Conservation (phyloP, 2,113 vertebrate genomes). For the Menura novaehollandiae region DNA sequence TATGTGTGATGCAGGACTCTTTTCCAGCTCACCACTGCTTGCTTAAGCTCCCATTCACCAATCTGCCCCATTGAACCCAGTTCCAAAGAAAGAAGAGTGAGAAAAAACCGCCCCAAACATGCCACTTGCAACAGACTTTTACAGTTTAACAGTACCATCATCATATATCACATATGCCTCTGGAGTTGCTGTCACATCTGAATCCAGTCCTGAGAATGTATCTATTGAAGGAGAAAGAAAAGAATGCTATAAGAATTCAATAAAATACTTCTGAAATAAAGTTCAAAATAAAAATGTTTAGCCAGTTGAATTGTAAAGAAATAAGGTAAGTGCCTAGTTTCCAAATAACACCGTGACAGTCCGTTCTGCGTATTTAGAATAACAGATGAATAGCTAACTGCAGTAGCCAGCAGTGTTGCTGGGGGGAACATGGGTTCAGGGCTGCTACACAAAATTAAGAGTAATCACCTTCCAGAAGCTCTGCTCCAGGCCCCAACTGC, state of each 20-base stretch:
- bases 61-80: not conserved
- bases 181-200: conserved; percentile 71
- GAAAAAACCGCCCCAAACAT: not conserved
- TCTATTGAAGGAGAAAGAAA: conserved; percentile 74
- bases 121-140: not conserved
- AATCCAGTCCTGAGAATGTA: conserved; percentile 82
- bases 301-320: not conserved
- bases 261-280: not conserved
- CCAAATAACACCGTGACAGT: not conserved
- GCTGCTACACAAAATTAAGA: not conserved
- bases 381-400: not conserved
- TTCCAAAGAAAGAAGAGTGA: not conserved
- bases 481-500: not conserved
- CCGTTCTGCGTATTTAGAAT: rapidly evolving
- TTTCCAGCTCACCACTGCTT: not conserved
- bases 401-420: not conserved
- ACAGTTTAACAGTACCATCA: conserved; percentile 77
- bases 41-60: not conserved
- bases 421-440: not conserved
- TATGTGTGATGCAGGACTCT: not conserved
- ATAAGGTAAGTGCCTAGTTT: not conserved
- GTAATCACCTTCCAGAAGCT: not conserved
- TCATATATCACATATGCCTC: conserved; percentile 75
- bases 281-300: not conserved
- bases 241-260: not conserved